phyloP scores from a whole-genome alignment of 2,113 vertebrate genomes.

The Dipodomys stephensi region DNA sequence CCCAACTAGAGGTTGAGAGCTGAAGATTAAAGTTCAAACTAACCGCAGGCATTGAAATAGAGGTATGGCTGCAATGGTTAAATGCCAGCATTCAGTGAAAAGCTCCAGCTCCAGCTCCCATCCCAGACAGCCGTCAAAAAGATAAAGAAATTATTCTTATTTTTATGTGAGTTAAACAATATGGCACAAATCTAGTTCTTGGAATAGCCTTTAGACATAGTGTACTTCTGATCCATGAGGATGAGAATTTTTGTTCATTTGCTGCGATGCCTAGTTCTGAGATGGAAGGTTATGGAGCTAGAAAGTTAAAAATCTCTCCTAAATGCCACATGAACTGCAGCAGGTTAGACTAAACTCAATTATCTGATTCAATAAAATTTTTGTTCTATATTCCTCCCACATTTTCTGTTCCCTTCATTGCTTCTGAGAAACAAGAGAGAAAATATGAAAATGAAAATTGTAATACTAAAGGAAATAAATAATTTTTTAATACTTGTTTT shows the following conservation, averaged over 20 bases:
- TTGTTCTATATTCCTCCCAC: neutral
- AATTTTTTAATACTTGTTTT: neutral
- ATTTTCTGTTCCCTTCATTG: neutral
- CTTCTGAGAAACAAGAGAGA: neutral
- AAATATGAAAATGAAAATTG: neutral
- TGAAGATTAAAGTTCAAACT: no score
- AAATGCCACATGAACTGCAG: neutral
- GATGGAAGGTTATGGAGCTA: neutral
- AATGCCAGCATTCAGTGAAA: no score
- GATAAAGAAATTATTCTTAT: neutral
- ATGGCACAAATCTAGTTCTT: neutral
- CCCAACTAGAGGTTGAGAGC: no score
- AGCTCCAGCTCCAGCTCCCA: neutral
- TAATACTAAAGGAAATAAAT: neutral
- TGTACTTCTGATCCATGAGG: neutral
- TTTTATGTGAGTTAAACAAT: conserved; percentile 3
- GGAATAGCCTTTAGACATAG: neutral
- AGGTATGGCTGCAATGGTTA: no score
- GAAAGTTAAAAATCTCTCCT: neutral
- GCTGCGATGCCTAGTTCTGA: neutral
- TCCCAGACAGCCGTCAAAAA: neutral
- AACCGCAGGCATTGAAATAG: no score
- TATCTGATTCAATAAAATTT: neutral
- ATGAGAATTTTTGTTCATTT: neutral
- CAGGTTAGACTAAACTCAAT: neutral